Base-by-base conservation (phyloP, 2,113 vertebrate genomes). In the Meleagris gallopavo region DNA sequence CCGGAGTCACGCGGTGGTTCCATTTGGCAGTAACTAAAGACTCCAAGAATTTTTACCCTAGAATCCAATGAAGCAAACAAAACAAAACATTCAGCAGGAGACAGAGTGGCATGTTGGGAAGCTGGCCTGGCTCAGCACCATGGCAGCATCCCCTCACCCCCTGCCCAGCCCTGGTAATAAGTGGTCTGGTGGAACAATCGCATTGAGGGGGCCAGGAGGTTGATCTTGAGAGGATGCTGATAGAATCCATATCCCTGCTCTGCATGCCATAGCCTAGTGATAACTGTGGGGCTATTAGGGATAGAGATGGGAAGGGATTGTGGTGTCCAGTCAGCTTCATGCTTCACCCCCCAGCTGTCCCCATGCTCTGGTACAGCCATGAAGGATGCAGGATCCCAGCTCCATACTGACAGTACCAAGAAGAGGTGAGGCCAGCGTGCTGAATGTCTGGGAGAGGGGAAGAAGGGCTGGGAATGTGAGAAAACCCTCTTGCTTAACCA, bases 21-120 rank as follows among this genome's bases (percentile, higher is more conserved):
- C 54, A 67, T 18, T 77, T 86, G 81, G 67, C 92, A 89, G 43
- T 95, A 93, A 96, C 91, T 38, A 89, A 88, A 77, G 93, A 27
- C 90, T 85, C 87, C 67, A 80, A 95, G 80, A 93, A 89, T 88
- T 88, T 80, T 65, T 67, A 75, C 79, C 66, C 73, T 34, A 13
- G 78, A 77, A 95, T 85, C 75, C 67, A 57, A 34, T 1, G 77
- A 87, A 75, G 88, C 89, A 97, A 93, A 73, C 90, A 94, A 96
- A 88, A 72, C 81, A 94, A 90, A 93, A 76, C 57, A 22, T 88
- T 34, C 80, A 78, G 65, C 54, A 30, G 83, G 89, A 69, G 71
- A 34, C 62, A 43, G 88, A 92, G 86, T 6, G 0, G 57, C 3
- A 2, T 74, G 86, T 70, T 90, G 81, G 54, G 90, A 78, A 80